These are phyloP conservation scores for Periophthalmus magnuspinnatus DNA, from an alignment of 2,797 vertebrate genomes.

Conservation along the genomic window DNA sequence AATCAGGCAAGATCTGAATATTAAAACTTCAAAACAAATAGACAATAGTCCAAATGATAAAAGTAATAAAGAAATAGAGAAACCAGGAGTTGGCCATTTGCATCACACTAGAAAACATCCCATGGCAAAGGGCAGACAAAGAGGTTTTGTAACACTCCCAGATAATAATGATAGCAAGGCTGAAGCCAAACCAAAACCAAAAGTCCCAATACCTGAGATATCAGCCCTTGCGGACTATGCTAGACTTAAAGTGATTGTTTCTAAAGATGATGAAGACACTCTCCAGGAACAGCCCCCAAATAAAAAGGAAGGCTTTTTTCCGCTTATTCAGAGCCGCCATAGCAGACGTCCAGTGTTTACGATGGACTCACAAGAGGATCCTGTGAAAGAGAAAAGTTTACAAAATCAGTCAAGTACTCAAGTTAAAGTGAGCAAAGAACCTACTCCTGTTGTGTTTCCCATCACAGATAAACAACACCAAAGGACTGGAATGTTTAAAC, in stretches of 20 bases:
- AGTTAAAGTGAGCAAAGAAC: slow-evolving; percentile 58
- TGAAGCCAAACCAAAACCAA: slow-evolving; percentile 58
- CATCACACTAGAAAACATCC: slow-evolving; percentile 40
- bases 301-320: slow-evolving; percentile 75
- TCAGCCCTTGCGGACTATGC: slow-evolving; percentile 81
- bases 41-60: slow-evolving; percentile 29
- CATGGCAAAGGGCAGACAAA: slow-evolving; percentile 44
- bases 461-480: slow-evolving; percentile 70
- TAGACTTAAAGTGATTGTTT: slow-evolving; percentile 78
- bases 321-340: slow-evolving; percentile 66
- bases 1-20: slow-evolving; percentile 29
- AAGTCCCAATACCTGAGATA: slow-evolving; percentile 70
- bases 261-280: slow-evolving; percentile 58
- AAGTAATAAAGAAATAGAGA: slow-evolving; percentile 34
- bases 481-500: slow-evolving; percentile 74
- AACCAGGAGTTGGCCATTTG: slow-evolving; percentile 26
- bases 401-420: slow-evolving; percentile 52
- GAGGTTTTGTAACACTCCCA: slow-evolving; percentile 23
- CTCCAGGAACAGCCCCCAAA: slow-evolving; percentile 64
- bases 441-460: slow-evolving; percentile 64
- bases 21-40: slow-evolving; percentile 34
- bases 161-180: slow-evolving; percentile 41
- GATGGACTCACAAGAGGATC: slow-evolving; percentile 40
- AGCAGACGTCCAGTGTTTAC: slow-evolving; percentile 69
- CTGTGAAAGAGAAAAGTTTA: slow-evolving; percentile 47